Evolutionary conservation across 2,797 vertebrate genomes (phyloP), one percentile per base, ranked within the genome.

Genomic region (Paedocypris micromegethes): DNA sequence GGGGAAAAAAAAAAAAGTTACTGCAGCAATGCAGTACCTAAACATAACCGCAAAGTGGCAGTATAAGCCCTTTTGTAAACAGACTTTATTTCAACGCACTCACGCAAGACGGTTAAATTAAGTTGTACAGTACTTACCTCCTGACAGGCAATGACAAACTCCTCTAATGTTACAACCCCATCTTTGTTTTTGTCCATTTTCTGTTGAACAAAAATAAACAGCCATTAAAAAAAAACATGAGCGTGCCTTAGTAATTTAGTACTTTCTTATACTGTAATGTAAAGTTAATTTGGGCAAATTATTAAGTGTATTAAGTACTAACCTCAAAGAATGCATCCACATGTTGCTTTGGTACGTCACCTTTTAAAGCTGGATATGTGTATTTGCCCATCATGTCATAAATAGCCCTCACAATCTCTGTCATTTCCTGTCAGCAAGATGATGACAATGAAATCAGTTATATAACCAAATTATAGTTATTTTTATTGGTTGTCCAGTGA

Each of bases 161-260:
- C 95, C 69, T 98, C 95, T 80, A 98, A 82, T 74, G 96, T 98
- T 81, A 98, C 94, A 64, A 98, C 91, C 54, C 96, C 96, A 64
- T 98, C 95, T 90, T 95, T 98, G 88, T 98, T 98, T 90, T 97
- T 98, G 83, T 98, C 96, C 96, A 98, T 98, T 92, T 98, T 98
- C 96, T 98, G 86, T 67, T 9, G 45, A 38, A 55, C 42, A 60
- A 70, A 23, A 41, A 42, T 63, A 2, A 23, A 23, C 23, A 23
- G 23, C 23, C 23, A 23, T 1, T 1, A 23, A 23, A 23, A 23
- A 23, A 23, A 23, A 23, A 23, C 23, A 23, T 23, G 23, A 23
- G 1, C 1, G 23, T 23, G 23, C 23, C 23, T 23, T 23, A 23
- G 23, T 23, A 23, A 23, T 23, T 23, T 23, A 23, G 23, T 23